Evolutionary conservation across 1,140 invertebrate genomes (phyloP), one percentile per base, ranked within the genome.

Genomic region (Onthophagus taurus): DNA sequence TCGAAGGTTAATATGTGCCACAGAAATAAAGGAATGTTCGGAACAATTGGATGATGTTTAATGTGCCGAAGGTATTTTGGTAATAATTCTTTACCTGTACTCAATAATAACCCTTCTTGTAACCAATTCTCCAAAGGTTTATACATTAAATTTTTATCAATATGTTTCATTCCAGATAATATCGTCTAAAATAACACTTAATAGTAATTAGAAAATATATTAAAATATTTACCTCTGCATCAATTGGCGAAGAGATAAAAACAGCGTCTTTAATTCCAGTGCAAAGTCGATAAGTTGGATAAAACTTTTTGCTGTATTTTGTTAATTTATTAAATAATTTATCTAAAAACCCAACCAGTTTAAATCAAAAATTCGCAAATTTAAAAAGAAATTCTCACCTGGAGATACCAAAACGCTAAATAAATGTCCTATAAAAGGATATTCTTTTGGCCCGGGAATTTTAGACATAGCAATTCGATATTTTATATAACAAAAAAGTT

Each of bases 331-430:
- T 6, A 26, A 26, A 26, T 26, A 26, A n/a, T n/a, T 26, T n/a
- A 26, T 26, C 23, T 38, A n/a, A 17, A 48, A 46, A 51, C 31
- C 6, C 6, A 26, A 7, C n/a, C n/a, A 26, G 23, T 26, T 26
- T 26, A 26, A 26, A n/a, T 26, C 6, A 26, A 26, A 7, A 26
- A 26, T n/a, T n/a, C n/a, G 23, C 6, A 26, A 26, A 6, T 26
- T 26, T 26, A 26, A 26, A 26, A 26, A 7, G 23, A n/a, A n/a
- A n/a, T n/a, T n/a, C n/a, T 26, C n/a, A 26, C 23, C 23, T 26
- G 6, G 23, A 26, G 23, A n/a, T 48, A 44, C 54, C 54, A 57
- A 45, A 54, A 47, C 48, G 54, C 55, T 42, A n/a, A 7, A 7
- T n/a, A 26, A 38, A 53, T 26, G 45, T 53, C 36, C 44, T 18